Conservation (phyloP, 2,797 vertebrate genomes). For the Typhlichthys eigenmanni region DNA sequence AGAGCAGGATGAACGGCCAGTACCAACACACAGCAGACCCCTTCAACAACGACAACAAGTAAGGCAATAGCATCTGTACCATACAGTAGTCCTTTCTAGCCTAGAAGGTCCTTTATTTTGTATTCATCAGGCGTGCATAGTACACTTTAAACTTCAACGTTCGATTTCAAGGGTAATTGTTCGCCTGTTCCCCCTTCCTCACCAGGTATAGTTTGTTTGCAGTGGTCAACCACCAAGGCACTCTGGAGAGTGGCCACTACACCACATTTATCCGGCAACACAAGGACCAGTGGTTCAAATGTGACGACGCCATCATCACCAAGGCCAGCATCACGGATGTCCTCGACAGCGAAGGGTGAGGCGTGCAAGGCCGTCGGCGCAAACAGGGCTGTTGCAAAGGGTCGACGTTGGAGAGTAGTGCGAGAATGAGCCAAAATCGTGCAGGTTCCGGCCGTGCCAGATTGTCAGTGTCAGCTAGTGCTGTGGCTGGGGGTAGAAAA, state of each 20-base stretch:
- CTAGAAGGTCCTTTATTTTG: too few relatives aligned
- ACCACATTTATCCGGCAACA: constrained; percentile 99
- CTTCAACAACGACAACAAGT: constrained; percentile 98
- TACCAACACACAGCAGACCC: constrained; percentile 93
- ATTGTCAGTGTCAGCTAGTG: too few relatives aligned
- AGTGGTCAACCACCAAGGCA: constrained; percentile 98
- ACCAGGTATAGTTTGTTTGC: constrained; percentile 98
- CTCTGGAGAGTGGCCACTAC: constrained; percentile 97
- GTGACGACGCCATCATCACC: constrained; percentile 98
- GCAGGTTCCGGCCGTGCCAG: too few relatives aligned
- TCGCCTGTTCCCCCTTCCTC: not conserved
- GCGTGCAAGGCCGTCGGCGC: not conserved
- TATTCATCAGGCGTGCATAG: too few relatives aligned
- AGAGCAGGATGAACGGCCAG: constrained; percentile 98
- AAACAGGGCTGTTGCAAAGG: not conserved
- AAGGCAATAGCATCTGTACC: constrained; percentile 54
- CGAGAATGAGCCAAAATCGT: too few relatives aligned
- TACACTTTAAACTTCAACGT: too few relatives aligned
- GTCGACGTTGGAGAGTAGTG: too few relatives aligned
- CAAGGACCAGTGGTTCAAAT: constrained; percentile 99
- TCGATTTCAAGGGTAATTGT: not conserved
- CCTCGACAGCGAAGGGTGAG: constrained; percentile 97
- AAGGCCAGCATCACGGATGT: constrained; percentile 99
- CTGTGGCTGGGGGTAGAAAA: too few relatives aligned
- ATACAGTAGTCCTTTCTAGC: not conserved